phyloP scores from a whole-genome alignment of 2,113 vertebrate genomes.

The Proteles cristata region DNA sequence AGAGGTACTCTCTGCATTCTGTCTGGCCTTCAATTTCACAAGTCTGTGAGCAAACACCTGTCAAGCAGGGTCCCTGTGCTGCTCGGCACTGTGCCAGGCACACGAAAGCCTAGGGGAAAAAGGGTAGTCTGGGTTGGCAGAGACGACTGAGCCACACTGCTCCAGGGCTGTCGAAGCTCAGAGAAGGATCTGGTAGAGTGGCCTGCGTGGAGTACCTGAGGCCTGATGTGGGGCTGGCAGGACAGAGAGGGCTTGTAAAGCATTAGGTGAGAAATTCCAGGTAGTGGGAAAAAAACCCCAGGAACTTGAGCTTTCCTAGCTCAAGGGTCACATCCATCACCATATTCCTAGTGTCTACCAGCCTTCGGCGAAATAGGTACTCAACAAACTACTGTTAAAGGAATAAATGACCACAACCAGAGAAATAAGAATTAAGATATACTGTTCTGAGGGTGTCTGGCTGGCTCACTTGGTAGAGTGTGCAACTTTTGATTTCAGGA shows the following conservation, averaged over 20 bases:
- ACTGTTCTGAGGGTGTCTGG: neutral
- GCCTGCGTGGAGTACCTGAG: neutral
- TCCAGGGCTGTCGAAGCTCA: fast-evolving
- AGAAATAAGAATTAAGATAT: neutral
- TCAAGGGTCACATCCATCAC: neutral
- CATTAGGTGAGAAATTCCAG: neutral
- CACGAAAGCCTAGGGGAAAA: neutral
- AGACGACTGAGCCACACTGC: neutral
- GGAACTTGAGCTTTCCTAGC: neutral
- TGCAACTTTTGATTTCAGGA: too few relatives aligned
- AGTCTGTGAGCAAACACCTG: neutral
- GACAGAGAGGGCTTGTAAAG: neutral
- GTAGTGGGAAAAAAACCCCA: neutral
- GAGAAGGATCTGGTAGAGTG: neutral
- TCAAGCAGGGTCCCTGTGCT: neutral
- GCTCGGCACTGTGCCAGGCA: neutral
- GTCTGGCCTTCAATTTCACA: neutral
- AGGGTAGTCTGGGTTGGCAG: neutral
- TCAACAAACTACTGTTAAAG: neutral
- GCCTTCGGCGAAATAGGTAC: neutral
- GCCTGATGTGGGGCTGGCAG: neutral
- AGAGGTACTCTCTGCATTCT: neutral
- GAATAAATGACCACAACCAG: neutral
- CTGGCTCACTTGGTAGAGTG: too few relatives aligned
- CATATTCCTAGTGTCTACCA: too few relatives aligned